Evolutionary conservation across 2,113 vertebrate species (phyloP).

Genomic region (Polypterus bichir): DNA sequence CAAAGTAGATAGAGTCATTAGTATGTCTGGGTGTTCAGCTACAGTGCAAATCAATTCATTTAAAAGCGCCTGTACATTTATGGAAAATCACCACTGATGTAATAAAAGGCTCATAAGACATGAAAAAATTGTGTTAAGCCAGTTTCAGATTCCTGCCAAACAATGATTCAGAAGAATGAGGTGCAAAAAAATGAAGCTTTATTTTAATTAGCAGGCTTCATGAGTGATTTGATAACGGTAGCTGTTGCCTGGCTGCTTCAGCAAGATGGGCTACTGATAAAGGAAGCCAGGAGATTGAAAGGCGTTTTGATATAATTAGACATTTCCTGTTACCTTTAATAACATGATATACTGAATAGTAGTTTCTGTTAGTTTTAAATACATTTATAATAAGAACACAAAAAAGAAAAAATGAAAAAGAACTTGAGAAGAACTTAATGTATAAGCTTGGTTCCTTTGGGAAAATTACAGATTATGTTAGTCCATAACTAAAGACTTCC

Average conservation of each 20-base stretch:
- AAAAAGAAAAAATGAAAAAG: no score
- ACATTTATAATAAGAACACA: conserved; percentile 53
- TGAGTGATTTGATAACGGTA: conserved; percentile 77
- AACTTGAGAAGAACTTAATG: no score
- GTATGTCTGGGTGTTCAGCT: conserved; percentile 64
- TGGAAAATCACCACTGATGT: conserved; percentile 92
- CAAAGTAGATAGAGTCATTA: conserved; percentile 53
- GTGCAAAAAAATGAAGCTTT: conserved; percentile 79
- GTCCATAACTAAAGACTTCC: no score
- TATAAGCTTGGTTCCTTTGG: no score
- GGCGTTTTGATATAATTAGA: conserved; percentile 72
- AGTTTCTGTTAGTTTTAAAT: conserved; percentile 55
- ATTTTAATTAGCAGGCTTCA: conserved; percentile 94
- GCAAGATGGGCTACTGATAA: conserved; percentile 66
- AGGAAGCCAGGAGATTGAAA: conserved; percentile 53
- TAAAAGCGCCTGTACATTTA: conserved; percentile 92
- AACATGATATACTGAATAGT: conserved; percentile 37
- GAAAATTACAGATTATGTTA: no score
- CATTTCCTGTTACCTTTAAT: conserved; percentile 48
- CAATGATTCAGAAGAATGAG: conserved; percentile 64
- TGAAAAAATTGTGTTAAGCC: conserved; percentile 87
- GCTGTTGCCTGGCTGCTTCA: conserved; percentile 74
- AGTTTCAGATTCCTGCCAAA: conserved; percentile 90
- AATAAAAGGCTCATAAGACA: conserved; percentile 95
- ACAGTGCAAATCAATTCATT: conserved; percentile 94